Base-by-base conservation (phyloP, 2,888 invertebrate species). In the Polyploca ridens region DNA sequence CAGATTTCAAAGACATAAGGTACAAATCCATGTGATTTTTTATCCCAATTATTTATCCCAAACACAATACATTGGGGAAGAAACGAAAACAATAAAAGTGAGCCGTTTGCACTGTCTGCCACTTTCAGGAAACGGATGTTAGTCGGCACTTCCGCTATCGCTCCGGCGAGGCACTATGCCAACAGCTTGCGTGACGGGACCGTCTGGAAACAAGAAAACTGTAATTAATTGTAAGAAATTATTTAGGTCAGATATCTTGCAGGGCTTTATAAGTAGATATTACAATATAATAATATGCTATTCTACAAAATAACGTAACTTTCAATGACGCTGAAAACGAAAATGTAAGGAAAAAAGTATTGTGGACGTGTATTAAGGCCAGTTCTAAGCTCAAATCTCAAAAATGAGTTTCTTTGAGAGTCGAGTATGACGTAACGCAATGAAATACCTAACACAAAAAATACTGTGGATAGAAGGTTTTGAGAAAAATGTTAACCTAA, bases 101-200 rank as follows among this genome's bases (percentile, higher is more conserved):
- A 82, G 76, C 76, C 79, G 82, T 85, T 86, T 79, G 85, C 83
- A 77, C 77, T 82, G 85, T 75, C 83, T 78, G 83, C 84, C 77
- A 81, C 84, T 85, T 86, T 83, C 82, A 80, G 90, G 89, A 90
- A 89, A 74, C 90, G 91, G 90, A 91, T 86, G 89, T 88, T 86
- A 87, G 86, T 87, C 83, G 86, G 86, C 86, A 84, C 80, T 75
- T 90, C 90, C 90, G 87, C 82, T 83, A 81, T 84, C 76, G 79
- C 74, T 77, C 77, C 68, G 73, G 67, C 76, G 75, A 84, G 88
- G 88, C 87, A 84, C 78, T 77, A 76, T 82, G 89, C 89, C 91
- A 90, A 88, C 84, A 81, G 78, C 72, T 75, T 72, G 74, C 72
- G 70, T 77, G 76, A 78, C 64, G 73, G 27, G 16, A 16, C 33